phyloP scores from a whole-genome alignment of 2,113 vertebrate species.

The Centropristis striata region DNA sequence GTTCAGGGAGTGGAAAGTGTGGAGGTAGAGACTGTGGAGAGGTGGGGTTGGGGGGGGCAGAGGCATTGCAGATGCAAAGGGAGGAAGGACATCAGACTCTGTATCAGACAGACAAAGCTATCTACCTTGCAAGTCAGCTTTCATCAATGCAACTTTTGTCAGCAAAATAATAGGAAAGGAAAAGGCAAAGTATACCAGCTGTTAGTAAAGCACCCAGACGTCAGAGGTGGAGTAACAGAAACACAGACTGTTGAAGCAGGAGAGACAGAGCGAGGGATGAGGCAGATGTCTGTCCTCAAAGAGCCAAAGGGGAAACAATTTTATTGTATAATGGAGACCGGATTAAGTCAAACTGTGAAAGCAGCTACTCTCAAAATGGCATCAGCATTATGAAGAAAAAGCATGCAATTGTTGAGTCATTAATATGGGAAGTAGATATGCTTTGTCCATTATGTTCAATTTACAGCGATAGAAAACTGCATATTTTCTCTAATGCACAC shows the following conservation, averaged over 20 bases:
- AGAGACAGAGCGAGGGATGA: conserved; percentile 22
- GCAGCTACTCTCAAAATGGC: conserved; percentile 10
- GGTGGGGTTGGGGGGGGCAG: conserved; percentile 58
- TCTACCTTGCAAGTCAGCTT: conserved; percentile 99
- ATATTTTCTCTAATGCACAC: neutral
- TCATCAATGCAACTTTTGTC: conserved; percentile 99
- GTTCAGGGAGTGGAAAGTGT: conserved; percentile 55
- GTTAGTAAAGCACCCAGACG: conserved; percentile 94
- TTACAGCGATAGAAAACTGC: neutral
- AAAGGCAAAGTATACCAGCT: conserved; percentile 95
- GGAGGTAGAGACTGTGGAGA: conserved; percentile 37
- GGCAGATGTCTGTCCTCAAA: conserved; percentile 48
- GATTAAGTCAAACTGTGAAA: conserved; percentile 14
- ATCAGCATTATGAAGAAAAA: conserved; percentile 27
- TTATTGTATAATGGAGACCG: conserved; percentile 75
- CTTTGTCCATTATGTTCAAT: conserved; percentile 6
- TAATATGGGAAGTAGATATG: neutral
- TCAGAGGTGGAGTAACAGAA: conserved; percentile 85
- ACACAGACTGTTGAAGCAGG: conserved; percentile 51
- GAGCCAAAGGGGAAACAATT: conserved; percentile 82
- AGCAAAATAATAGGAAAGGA: conserved; percentile 92
- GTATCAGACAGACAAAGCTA: conserved; percentile 91
- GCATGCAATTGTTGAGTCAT: conserved; percentile 8
- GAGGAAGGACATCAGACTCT: conserved; percentile 89
- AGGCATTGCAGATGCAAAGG: conserved; percentile 56